Evolutionary conservation across 2,797 vertebrate species (phyloP).

Genomic region (Galaxias olidus): DNA sequence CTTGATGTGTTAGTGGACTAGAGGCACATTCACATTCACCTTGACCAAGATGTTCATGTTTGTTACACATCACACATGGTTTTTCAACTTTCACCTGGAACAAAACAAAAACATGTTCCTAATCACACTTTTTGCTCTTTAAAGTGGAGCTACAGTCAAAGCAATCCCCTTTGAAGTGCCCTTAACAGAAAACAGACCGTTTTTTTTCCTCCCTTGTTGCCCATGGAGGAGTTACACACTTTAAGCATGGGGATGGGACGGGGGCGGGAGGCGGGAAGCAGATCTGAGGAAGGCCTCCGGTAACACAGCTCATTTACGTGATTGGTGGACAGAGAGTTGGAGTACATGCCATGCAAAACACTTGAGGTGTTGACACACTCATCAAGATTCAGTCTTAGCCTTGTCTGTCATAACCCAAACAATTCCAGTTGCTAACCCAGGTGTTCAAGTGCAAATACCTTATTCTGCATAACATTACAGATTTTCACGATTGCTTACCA

Average conservation of each 20-base stretch:
- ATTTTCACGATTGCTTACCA: no score
- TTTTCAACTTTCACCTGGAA: constrained; percentile 48
- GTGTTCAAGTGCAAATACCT: no score
- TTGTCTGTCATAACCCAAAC: constrained; percentile 50
- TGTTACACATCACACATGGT: constrained; percentile 16
- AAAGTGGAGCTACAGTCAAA: constrained; percentile 51
- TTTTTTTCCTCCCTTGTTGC: constrained; percentile 8
- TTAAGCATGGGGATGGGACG: constrained; percentile 20
- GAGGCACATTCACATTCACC: constrained; percentile 34
- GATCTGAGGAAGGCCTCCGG: constrained; percentile 32
- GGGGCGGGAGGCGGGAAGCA: not conserved
- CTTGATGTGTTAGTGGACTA: constrained; percentile 11
- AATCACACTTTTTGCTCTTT: constrained; percentile 38
- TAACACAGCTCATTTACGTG: constrained; percentile 53
- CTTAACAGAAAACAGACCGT: constrained; percentile 65
- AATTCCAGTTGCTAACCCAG: not conserved
- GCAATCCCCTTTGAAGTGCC: constrained; percentile 55
- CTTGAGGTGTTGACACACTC: constrained; percentile 54
- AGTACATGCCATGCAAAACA: constrained; percentile 50
- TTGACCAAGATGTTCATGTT: constrained; percentile 10
- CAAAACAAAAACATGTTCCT: constrained; percentile 54
- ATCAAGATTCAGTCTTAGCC: constrained; percentile 44
- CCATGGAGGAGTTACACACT: constrained; percentile 47
- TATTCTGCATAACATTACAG: no score
- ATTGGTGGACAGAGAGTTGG: constrained; percentile 23